A percentile compares a stretch with the other conserved stretches of the same genome.
phyloP scores from a whole-genome alignment of 2,797 vertebrate species.

The Spondyliosoma cantharus region DNA sequence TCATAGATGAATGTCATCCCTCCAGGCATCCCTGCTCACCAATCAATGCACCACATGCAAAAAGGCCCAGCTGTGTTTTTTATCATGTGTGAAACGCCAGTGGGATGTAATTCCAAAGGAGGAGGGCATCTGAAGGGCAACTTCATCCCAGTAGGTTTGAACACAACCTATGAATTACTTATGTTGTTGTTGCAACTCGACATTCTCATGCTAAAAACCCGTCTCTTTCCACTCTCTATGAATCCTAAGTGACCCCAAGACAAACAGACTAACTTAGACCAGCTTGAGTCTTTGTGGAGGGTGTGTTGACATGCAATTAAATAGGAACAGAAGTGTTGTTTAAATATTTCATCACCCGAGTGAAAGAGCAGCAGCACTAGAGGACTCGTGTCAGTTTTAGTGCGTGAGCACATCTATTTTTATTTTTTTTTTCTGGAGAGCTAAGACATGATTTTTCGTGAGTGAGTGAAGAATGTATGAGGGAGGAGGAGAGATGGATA shows the following conservation, averaged over 20 bases:
- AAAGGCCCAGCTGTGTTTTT: conserved; percentile 42
- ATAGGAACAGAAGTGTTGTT: conserved; percentile 72
- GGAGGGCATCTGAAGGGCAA: conserved; percentile 81
- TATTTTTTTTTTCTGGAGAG: conserved; percentile 36
- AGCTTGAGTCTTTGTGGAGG: conserved; percentile 35
- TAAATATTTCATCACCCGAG: conserved; percentile 78
- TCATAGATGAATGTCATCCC: conserved; percentile 49
- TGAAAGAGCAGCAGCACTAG: conserved; percentile 45
- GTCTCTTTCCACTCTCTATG: conserved; percentile 44
- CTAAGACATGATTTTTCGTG: conserved; percentile 42
- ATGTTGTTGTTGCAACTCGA: conserved; percentile 73
- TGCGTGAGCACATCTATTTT: conserved; percentile 27
- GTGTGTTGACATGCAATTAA: conserved; percentile 78
- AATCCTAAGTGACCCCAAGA: conserved; percentile 40
- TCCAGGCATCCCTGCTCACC: conserved; percentile 33
- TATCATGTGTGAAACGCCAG: conserved; percentile 42
- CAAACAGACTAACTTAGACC: conserved; percentile 29
- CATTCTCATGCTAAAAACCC: conserved; percentile 54
- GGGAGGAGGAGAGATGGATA: conserved; percentile 32
- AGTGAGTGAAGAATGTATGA: conserved; percentile 27
- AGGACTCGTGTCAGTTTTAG: conserved; percentile 53
- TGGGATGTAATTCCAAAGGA: conserved; percentile 53
- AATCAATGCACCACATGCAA: conserved; percentile 59
- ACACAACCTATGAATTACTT: conserved; percentile 80
- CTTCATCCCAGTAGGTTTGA: conserved; percentile 62